These are phyloP conservation scores for Gopherus evgoodei DNA, from an alignment of 2,113 vertebrate genomes.

Conservation along the genomic window DNA sequence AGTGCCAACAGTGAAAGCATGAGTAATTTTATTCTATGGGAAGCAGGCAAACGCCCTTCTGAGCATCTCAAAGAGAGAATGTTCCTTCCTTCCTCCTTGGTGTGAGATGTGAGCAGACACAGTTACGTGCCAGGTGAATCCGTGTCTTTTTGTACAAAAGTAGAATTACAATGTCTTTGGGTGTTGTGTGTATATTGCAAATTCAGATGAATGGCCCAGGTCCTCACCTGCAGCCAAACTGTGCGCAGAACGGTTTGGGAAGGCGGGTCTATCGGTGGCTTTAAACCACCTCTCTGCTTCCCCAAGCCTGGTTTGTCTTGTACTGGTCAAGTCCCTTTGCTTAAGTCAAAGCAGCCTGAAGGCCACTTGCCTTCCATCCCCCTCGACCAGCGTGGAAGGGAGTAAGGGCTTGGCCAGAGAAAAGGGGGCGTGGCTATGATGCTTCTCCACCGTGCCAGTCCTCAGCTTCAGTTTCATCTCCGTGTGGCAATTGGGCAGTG, in stretches of 20 bases:
- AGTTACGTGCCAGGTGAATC: neutral
- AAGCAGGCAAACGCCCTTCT: neutral
- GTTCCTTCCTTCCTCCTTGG: neutral
- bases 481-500: neutral
- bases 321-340: neutral
- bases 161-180: neutral
- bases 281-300: neutral
- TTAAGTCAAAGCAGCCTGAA: neutral
- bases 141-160: neutral
- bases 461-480: neutral
- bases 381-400: neutral
- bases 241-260: neutral
- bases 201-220: neutral
- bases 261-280: neutral
- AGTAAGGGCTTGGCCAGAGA: neutral
- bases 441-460: neutral
- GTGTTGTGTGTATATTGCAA: neutral
- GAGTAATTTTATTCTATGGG: neutral
- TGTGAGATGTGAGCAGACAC: neutral
- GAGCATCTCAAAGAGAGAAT: neutral
- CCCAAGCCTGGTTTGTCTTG: neutral
- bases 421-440: neutral
- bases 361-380: rapidly evolving
- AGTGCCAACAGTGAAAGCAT: neutral
- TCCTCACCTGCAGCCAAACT: neutral